Evolutionary conservation across 2,113 vertebrate species (phyloP).

Genomic region (zebrafish (Danio rerio)): GRCz12tu NC_133176.1:44823501-44824000

Average conservation of each 20-base stretch:
- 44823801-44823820: not conserved
- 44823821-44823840: not conserved
- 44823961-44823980: constrained; percentile 39
- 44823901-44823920: not conserved
- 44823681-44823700: constrained; percentile 8
- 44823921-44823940: not conserved
- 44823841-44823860: not conserved
- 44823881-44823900: not conserved
- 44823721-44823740: constrained; percentile 9
- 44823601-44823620: constrained; percentile 47
- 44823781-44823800: too few relatives aligned
- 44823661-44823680: not conserved
- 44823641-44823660: not conserved
- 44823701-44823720: not conserved
- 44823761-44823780: too few relatives aligned
- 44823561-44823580: not conserved
- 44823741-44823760: constrained; percentile 25
- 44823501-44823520: not conserved
- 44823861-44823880: too few relatives aligned
- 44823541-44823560: not conserved
- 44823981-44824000: constrained; percentile 8
- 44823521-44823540: not conserved
- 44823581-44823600: not conserved
- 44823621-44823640: constrained; percentile 29
- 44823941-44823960: constrained; percentile 31